Conservation (phyloP, 2,888 invertebrate species). For the Orchesella flavescens region DNA sequence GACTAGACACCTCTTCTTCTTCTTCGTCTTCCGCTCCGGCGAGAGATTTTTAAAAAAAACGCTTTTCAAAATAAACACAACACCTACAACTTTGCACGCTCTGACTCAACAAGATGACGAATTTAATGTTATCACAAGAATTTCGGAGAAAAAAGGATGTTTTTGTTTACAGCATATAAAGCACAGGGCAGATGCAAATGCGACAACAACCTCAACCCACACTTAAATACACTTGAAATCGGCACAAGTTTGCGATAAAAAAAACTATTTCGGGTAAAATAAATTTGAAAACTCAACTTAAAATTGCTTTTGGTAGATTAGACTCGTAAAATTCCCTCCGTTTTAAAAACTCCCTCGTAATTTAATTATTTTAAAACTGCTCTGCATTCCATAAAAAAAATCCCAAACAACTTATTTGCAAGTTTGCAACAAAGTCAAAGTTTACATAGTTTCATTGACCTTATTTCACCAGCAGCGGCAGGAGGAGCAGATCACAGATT, state of each 20-base stretch:
- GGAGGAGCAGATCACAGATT: too few species aligned
- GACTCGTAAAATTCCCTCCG: too few species aligned
- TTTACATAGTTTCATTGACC: constrained; percentile 12
- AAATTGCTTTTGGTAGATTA: too few species aligned
- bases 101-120: background rate
- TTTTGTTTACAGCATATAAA: too few species aligned
- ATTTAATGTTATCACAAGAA: background rate
- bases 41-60: background rate
- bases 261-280: too few species aligned
- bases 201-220: background rate
- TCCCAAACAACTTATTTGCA: too few species aligned
- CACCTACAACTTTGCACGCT: background rate
- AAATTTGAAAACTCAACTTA: too few species aligned
- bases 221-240: background rate
- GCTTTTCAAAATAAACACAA: constrained; percentile 34
- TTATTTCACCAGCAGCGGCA: background rate
- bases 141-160: too few species aligned
- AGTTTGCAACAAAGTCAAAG: constrained; percentile 3
- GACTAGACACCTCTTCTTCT: constrained; percentile 30
- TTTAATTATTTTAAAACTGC: too few species aligned
- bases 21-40: background rate
- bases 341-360: too few species aligned
- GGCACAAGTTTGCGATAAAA: too few species aligned
- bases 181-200: background rate
- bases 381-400: too few species aligned